phyloP scores from a whole-genome alignment of 2,113 vertebrate species.

The Uropsilus gracilis region DNA sequence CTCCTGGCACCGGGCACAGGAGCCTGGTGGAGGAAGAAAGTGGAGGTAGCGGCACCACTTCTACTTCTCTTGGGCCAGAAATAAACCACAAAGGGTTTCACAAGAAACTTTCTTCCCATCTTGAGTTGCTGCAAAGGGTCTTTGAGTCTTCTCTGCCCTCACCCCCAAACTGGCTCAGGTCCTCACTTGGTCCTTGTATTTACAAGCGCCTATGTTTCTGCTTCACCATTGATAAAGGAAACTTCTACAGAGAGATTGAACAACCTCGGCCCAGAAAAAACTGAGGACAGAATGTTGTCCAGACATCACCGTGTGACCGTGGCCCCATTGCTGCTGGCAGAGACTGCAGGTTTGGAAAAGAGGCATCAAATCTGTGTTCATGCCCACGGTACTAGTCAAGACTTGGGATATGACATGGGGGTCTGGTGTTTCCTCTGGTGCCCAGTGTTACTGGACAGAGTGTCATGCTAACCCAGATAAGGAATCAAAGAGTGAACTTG shows the following conservation, averaged over 20 bases:
- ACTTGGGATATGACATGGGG: conserved; percentile 68
- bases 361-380: neutral
- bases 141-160: neutral
- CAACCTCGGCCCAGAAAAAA: neutral
- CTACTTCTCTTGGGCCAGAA: neutral
- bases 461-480: neutral
- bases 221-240: neutral
- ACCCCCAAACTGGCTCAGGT: neutral
- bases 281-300: neutral
- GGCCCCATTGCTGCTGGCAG: neutral
- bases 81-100: conserved; percentile 1
- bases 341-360: conserved; percentile 22
- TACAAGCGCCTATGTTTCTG: neutral
- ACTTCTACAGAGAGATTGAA: neutral
- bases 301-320: neutral
- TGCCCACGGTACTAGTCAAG: conserved; percentile 46
- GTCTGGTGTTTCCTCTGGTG: neutral
- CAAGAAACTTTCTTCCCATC: too few relatives aligned
- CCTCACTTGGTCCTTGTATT: neutral
- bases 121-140: too few relatives aligned
- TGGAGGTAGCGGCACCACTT: neutral
- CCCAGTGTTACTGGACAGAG: neutral
- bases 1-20: too few relatives aligned
- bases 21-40: neutral
- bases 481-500: neutral